Conservation (phyloP, 2,113 vertebrate species). For the Hassar affinis region DNA sequence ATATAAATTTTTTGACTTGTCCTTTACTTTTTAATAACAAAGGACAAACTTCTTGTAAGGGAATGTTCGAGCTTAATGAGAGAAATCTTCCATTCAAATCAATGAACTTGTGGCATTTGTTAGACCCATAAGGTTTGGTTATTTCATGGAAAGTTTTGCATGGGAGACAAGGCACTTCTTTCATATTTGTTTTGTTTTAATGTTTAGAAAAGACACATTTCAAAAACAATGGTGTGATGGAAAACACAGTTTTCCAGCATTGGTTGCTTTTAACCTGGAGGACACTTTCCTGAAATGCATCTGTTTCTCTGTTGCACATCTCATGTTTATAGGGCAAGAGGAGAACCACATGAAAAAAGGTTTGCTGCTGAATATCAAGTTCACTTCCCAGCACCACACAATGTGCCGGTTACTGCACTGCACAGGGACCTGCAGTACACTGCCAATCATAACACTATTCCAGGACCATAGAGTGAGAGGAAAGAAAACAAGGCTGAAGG, state of each 20-base stretch:
- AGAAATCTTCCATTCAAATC: not conserved
- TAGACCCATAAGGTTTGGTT: constrained; percentile 18
- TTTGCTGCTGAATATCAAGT: constrained; percentile 49
- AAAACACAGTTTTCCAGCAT: constrained; percentile 21
- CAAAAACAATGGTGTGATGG: constrained; percentile 22
- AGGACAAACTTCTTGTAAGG: not conserved
- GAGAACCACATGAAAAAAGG: constrained; percentile 49
- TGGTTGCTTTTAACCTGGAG: not conserved
- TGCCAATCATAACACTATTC: constrained; percentile 70
- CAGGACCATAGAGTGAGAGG: constrained; percentile 54
- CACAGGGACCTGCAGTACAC: constrained; percentile 53
- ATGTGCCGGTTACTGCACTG: constrained; percentile 43
- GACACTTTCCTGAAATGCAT: constrained; percentile 18
- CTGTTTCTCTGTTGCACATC: constrained; percentile 35
- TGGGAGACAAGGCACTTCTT: not conserved
- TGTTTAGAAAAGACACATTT: constrained; percentile 30
- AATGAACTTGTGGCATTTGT: constrained; percentile 7
- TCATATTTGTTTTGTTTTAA: constrained; percentile 30
- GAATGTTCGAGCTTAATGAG: not conserved
- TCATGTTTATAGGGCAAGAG: constrained; percentile 30
- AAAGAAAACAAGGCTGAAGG: constrained; percentile 53
- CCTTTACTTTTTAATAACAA: constrained; percentile 6
- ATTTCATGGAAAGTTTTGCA: constrained; percentile 9
- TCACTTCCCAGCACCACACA: constrained; percentile 55
- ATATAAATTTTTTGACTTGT: not conserved